Percentiles rank a stretch among this genome's conserved stretches.
Evolutionary conservation across 2,888 invertebrate genomes (phyloP).

Genomic region (Crioceris asparagi): DNA sequence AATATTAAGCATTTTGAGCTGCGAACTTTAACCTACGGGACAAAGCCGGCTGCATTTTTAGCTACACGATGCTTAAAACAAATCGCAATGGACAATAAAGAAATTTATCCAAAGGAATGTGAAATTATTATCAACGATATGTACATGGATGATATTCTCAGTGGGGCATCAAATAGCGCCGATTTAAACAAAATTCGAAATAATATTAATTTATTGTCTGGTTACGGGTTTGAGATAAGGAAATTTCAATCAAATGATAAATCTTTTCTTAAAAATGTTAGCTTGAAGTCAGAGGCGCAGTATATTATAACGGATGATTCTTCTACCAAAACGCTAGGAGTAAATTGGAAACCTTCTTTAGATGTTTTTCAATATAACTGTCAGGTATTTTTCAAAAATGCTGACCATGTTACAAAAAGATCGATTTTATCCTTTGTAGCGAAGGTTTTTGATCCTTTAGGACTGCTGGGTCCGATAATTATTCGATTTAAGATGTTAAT

Average conservation of each 20-base stretch:
- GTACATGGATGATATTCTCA: not conserved
- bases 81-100: not conserved
- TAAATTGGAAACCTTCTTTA: not conserved
- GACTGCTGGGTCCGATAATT: not conserved
- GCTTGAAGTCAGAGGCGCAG: not conserved
- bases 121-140: not conserved
- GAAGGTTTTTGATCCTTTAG: constrained; percentile 3
- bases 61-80: constrained; percentile 3
- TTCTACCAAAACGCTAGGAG: not conserved
- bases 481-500: not conserved
- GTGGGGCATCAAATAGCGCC: not conserved
- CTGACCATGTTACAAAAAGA: too few relatives aligned
- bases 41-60: constrained; percentile 7
- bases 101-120: not conserved
- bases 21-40: constrained; percentile 11
- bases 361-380: not conserved
- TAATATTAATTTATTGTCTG: too few relatives aligned
- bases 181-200: too few relatives aligned
- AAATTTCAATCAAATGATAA: not conserved
- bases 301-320: not conserved
- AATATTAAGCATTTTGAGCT: constrained; percentile 4
- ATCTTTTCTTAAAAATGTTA: not conserved
- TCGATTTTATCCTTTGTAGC: not conserved
- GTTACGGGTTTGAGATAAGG: not conserved
- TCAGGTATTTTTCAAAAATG: too few relatives aligned